Conservation (phyloP, 1,140 invertebrate species). For the Triops cancriformis region DNA sequence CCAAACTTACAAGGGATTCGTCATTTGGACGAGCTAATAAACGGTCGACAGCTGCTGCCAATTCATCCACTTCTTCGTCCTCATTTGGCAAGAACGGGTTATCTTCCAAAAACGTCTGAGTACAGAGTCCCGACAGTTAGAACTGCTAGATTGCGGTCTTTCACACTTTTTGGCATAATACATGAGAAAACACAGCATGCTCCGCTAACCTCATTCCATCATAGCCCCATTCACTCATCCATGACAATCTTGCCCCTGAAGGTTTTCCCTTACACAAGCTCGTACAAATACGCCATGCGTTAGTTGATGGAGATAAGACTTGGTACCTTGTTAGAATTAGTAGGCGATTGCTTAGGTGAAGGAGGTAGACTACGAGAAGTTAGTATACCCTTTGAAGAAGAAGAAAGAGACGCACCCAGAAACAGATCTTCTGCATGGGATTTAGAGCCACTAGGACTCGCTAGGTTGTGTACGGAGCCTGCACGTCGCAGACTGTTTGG, state of each 20-base stretch:
- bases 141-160: background rate
- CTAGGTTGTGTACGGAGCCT: conserved; percentile 51
- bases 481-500: conserved; percentile 46
- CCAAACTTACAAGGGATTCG: conserved; percentile 65
- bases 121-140: background rate
- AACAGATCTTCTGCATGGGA: background rate
- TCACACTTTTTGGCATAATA: background rate
- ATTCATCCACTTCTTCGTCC: conserved; percentile 35
- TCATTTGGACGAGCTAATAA: conserved; percentile 44
- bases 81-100: conserved; percentile 32
- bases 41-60: conserved; percentile 39
- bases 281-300: background rate
- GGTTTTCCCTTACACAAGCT: background rate
- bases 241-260: background rate
- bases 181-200: background rate
- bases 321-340: conserved; percentile 45
- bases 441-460: conserved; percentile 30
- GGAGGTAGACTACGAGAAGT: conserved; percentile 62
- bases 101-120: conserved; percentile 37
- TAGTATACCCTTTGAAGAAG: background rate
- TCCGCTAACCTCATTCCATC: conserved; percentile 20
- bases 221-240: conserved; percentile 17
- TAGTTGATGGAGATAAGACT: background rate
- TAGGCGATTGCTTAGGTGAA: conserved; percentile 62
- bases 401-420: background rate